Percentiles rank a stretch among this genome's conserved stretches.
phyloP scores from a whole-genome alignment of 2,113 vertebrate species.

The Misgurnus mizolepis region DNA sequence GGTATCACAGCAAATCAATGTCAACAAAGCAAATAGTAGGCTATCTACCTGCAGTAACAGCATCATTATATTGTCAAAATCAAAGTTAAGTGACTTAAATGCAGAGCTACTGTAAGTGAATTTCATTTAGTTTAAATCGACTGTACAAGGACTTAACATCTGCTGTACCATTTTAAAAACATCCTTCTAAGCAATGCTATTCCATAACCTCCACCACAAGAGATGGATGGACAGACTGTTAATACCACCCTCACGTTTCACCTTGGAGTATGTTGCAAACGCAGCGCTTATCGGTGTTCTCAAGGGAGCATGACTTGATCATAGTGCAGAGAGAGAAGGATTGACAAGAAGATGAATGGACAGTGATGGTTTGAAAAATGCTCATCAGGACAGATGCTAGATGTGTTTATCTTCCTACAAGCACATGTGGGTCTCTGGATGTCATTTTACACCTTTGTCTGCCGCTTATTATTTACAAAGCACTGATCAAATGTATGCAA shows the following conservation, averaged over 20 bases:
- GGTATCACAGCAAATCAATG: constrained; percentile 41
- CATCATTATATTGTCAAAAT: constrained; percentile 38
- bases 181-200: not conserved
- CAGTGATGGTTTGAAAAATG: constrained; percentile 56
- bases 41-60: not conserved
- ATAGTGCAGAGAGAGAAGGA: constrained; percentile 15
- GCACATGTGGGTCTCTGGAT: constrained; percentile 58
- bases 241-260: constrained; percentile 39
- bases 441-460: constrained; percentile 41
- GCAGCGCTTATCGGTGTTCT: constrained; percentile 12
- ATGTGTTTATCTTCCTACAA: constrained; percentile 60
- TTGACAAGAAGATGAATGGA: constrained; percentile 29
- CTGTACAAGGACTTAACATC: not conserved
- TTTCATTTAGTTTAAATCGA: constrained; percentile 27
- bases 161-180: not conserved
- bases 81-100: constrained; percentile 40
- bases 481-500: constrained; percentile 8
- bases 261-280: constrained; percentile 24
- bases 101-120: not conserved
- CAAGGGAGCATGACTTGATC: constrained; percentile 34
- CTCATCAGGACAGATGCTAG: constrained; percentile 67
- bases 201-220: not conserved
- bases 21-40: constrained; percentile 10
- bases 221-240: constrained; percentile 11
- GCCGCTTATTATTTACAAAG: constrained; percentile 44